Evolutionary conservation across 2,113 vertebrate species (phyloP).

Genomic region (Dipodomys merriami): DNA sequence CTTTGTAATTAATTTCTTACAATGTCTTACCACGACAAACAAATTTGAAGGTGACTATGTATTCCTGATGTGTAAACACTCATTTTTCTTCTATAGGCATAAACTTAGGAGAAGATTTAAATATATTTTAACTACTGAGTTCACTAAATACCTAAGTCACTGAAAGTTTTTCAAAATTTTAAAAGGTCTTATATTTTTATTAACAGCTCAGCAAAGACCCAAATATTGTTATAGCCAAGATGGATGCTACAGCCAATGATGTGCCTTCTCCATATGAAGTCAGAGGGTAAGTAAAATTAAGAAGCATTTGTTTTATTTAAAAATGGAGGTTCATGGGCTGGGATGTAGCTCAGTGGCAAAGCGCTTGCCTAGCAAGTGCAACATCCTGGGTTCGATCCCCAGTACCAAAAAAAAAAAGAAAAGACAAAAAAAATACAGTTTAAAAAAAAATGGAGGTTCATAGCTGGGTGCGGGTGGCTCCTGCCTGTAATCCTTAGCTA

Average conservation of each 20-base stretch:
- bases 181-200: slow-evolving; percentile 45
- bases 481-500: too few species aligned
- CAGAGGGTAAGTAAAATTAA: slow-evolving; percentile 91
- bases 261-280: slow-evolving; percentile 98
- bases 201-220: slow-evolving; percentile 92
- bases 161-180: neutral
- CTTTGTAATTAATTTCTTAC: neutral
- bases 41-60: slow-evolving; percentile 28
- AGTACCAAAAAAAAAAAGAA: too few species aligned
- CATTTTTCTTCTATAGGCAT: neutral
- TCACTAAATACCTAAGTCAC: neutral
- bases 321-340: neutral
- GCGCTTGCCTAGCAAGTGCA: too few species aligned
- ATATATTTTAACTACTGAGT: slow-evolving; percentile 3
- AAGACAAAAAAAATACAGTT: too few species aligned
- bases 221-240: slow-evolving; percentile 96
- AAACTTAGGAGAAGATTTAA: neutral
- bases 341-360: too few species aligned
- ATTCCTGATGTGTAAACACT: neutral
- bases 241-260: slow-evolving; percentile 99
- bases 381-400: too few species aligned
- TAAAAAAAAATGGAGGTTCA: too few species aligned
- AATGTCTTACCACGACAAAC: neutral
- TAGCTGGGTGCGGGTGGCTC: too few species aligned
- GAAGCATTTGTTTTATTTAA: neutral